Base-by-base conservation (phyloP, 2,888 invertebrate species). In the Rotaria magnacalcarata region DNA sequence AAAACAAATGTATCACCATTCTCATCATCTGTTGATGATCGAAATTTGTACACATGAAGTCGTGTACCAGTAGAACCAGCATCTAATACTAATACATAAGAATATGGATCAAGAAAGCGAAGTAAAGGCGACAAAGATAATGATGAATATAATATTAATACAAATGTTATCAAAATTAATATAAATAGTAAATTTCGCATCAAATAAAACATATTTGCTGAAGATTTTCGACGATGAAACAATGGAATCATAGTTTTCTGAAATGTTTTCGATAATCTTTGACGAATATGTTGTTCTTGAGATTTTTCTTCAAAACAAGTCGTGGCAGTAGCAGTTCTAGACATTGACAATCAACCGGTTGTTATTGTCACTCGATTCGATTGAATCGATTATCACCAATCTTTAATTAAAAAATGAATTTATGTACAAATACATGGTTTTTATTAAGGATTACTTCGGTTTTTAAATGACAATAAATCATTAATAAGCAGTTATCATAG, bases 51-150 rank as follows among this genome's bases (percentile, higher is more conserved):
- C 3, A 86, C 86, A 52, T 86, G 86, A 21, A 86, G 16, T 47
- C 86, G 86, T 21, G 85, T 86, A 34, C 86, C 86, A 2, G 86
- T 86, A 10, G 85, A 85, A 50, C 86, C 86, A 16, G 86, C 86
- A 52, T 86, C 86, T 24, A 86, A 56, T 21, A 86, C 85, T 52
- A 86, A 47, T 0, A 80, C 80, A 47, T 80, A 80, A 6, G 80
- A 80, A 80, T 80, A 80, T 24, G 80, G 80, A 47, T 80, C 80
- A 47, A 80, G 80, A 21, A 80, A 47, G 47, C n/a, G 80, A n/a
- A 80, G 47, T n/a, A 80, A 24, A 14, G 80, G 80, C 11, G 43
- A 43, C 47, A 80, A 47, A 4, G 47, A 47, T n/a, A 80, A n/a
- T 10, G 80, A 80, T 11, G 80, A 80, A 47, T 80, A 80, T 43